These are phyloP conservation scores for Hiodon alosoides DNA, from an alignment of 2,113 vertebrate species.

Conservation along the genomic window DNA sequence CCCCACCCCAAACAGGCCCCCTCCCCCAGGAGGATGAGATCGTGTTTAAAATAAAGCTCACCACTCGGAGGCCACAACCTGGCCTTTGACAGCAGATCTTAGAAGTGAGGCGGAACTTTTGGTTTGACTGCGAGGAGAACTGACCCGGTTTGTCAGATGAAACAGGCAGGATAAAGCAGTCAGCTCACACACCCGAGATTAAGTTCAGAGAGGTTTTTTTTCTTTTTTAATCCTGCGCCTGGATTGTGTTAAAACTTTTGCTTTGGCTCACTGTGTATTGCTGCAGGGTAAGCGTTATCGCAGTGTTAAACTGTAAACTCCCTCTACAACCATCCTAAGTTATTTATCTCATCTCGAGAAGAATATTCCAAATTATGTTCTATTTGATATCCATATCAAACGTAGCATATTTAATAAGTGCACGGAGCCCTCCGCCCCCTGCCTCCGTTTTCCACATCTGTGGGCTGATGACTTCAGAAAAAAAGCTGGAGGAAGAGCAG, in stretches of 20 bases:
- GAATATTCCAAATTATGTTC: slow-evolving; percentile 57
- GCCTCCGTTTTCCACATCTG: slow-evolving; percentile 32
- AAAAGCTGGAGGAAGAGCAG: slow-evolving; percentile 55
- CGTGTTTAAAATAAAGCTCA: background rate
- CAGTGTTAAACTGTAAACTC: slow-evolving; percentile 34
- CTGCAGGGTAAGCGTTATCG: slow-evolving; percentile 30
- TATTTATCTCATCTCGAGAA: slow-evolving; percentile 60
- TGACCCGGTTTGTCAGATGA: no score
- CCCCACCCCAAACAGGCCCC: no score
- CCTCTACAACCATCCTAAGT: slow-evolving; percentile 50
- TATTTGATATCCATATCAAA: slow-evolving; percentile 62
- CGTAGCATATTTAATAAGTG: slow-evolving; percentile 34
- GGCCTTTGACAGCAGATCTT: no score
- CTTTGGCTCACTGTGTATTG: slow-evolving; percentile 28
- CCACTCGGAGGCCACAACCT: no score
- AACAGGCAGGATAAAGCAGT: background rate
- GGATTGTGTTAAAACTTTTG: slow-evolving; percentile 8
- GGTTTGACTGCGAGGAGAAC: no score
- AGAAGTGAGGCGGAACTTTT: no score
- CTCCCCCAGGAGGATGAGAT: background rate
- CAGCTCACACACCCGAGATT: background rate
- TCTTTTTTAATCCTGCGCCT: background rate
- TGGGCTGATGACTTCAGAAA: slow-evolving; percentile 57
- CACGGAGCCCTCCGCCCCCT: slow-evolving; percentile 43
- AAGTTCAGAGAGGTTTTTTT: background rate